Base-by-base conservation (phyloP, 2,113 vertebrate species). In the Ammodytes marinus region DNA sequence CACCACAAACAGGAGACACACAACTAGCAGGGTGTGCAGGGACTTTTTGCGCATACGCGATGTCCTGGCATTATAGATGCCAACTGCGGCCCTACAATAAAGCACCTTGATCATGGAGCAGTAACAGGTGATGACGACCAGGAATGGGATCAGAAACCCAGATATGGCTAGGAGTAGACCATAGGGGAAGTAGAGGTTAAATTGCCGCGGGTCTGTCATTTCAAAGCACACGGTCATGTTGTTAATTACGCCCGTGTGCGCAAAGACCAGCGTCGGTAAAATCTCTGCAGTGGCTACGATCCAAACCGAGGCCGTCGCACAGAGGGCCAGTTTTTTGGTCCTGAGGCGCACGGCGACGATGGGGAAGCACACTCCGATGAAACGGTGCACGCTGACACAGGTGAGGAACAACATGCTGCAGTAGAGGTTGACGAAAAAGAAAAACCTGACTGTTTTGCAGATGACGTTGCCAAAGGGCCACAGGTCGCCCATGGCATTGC, bases 401-500 rank as follows among this genome's bases (percentile, higher is more conserved):
- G 88, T 86, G 2, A 96, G 86, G 10, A 95, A 90, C 81, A 93
- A 80, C 74, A 91, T 77, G 85, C 92, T 91, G 37, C 93, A 43
- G 2, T 95, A 91, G 2, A 95, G 86, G 84, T 93, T 95, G 40
- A 83, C 3, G 0, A 93, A 88, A 54, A 95, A 94, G 5, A 93
- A 83, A 65, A 93, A 95, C 0, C 77, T 35, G 42, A 92, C 88
- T 11, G 40, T 54, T 50, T 83, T 93, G 87, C 94, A 95, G 4
- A 88, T 58, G 68, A 80, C 8, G n/a, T 89, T 70, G 13, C 93
- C 84, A 0, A 95, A 96, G 45, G 64, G 80, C 95, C 93, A 79
- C 6, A 42, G 5, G 75, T 86, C 90, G 2, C 55, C 79, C 87
- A 91, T 77, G 6, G 79, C 35, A 6, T 94, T 80, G 83, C 79